Conservation (phyloP, 2,888 invertebrate genomes). For the Leuctra nigra region DNA sequence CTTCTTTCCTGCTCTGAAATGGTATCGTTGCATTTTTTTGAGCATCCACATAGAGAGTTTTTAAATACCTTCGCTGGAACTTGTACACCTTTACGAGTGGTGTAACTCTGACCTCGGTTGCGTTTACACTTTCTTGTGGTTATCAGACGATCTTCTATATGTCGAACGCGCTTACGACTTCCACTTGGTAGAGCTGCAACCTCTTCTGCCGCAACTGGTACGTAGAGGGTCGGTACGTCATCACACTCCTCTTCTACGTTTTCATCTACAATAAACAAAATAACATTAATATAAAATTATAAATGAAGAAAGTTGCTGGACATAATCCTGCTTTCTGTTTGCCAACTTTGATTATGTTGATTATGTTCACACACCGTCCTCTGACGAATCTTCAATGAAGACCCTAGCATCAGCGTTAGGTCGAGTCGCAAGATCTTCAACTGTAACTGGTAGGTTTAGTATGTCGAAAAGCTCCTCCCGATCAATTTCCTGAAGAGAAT, state of each 20-base stretch:
- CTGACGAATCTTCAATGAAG: not conserved
- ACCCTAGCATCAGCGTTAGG: not conserved
- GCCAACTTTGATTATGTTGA: not conserved
- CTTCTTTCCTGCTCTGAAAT: not conserved
- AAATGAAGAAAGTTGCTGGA: not conserved
- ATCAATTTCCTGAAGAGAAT: too few relatives aligned
- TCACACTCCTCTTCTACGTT: not conserved
- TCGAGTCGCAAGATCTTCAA: not conserved
- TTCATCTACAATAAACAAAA: not conserved
- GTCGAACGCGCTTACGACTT: not conserved
- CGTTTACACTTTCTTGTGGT: not conserved
- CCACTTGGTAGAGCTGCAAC: not conserved
- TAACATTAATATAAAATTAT: not conserved
- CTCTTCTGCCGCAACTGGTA: not conserved
- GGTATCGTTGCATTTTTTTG: not conserved
- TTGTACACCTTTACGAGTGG: constrained; percentile 1
- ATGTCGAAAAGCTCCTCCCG: too few relatives aligned
- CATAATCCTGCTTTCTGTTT: not conserved
- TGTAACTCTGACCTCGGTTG: not conserved
- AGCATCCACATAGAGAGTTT: not conserved
- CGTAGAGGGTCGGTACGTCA: not conserved
- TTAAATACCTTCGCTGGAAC: not conserved
- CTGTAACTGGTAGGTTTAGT: not conserved
- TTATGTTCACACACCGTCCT: not conserved
- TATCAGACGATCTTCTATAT: not conserved